These are phyloP conservation scores for Ptychoptera contaminata DNA, from an alignment of 2,888 invertebrate species.

Conservation along the genomic window DNA sequence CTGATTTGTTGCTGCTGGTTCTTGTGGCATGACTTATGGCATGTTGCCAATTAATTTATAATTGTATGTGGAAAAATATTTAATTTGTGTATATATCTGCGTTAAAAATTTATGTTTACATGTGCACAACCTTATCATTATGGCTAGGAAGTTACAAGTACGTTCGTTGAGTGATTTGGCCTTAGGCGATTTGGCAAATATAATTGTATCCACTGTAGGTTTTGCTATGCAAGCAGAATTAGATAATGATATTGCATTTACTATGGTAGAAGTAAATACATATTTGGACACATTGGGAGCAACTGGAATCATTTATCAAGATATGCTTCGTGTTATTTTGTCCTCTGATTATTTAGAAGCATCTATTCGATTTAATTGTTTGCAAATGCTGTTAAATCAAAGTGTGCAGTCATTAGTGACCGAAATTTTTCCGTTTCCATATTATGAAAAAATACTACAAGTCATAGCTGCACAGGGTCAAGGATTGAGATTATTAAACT, in stretches of 20 bases:
- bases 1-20: no score
- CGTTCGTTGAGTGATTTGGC: constrained; percentile 42
- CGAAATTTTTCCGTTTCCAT: constrained; percentile 54
- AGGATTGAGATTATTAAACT: constrained; percentile 44
- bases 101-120: no score
- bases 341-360: constrained; percentile 50
- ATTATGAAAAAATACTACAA: constrained; percentile 50
- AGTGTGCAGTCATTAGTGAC: constrained; percentile 49
- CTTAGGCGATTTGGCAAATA: constrained; percentile 42
- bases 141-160: constrained; percentile 50
- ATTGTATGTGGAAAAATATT: no score
- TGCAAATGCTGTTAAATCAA: constrained; percentile 45
- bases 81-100: no score
- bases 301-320: constrained; percentile 52
- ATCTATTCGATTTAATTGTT: constrained; percentile 46
- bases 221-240: constrained; percentile 37
- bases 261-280: constrained; percentile 42
- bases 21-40: no score
- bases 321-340: constrained; percentile 46
- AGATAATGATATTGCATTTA: constrained; percentile 38
- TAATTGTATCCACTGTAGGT: constrained; percentile 44
- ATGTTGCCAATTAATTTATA: no score
- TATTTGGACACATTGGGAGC: constrained; percentile 44
- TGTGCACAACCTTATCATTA: constrained; percentile 15
- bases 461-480: constrained; percentile 46